Evolutionary conservation across 2,888 invertebrate species (phyloP).

Genomic region (Keiferia lycopersicella): DNA sequence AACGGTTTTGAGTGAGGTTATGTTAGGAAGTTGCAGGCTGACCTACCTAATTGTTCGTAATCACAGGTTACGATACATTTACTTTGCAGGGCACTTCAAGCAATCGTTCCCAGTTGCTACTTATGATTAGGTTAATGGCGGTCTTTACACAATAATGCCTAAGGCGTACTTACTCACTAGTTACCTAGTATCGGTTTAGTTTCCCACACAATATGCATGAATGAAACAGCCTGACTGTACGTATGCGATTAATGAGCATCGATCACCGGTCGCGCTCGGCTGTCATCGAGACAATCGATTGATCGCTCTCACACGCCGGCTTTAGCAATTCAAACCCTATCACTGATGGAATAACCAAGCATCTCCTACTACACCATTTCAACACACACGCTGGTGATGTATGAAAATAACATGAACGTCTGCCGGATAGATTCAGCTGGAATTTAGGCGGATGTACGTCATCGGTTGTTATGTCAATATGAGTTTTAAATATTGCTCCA

Average conservation of each 20-base stretch:
- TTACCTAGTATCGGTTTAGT: too few species aligned
- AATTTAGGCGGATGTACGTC: conserved; percentile 63
- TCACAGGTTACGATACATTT: too few species aligned
- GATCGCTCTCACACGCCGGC: conserved; percentile 13
- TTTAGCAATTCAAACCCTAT: conserved; percentile 20
- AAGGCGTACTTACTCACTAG: too few species aligned
- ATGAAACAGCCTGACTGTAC: neutral
- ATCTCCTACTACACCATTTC: conserved; percentile 31
- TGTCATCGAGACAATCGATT: conserved; percentile 30
- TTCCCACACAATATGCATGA: neutral
- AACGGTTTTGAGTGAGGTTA: too few species aligned
- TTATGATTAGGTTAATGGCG: too few species aligned
- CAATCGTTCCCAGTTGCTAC: too few species aligned
- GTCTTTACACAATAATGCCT: too few species aligned
- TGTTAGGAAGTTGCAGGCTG: too few species aligned
- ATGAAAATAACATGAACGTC: conserved; percentile 50
- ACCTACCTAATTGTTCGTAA: too few species aligned
- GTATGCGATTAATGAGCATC: conserved; percentile 27
- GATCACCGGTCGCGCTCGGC: conserved; percentile 25
- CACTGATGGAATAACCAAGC: conserved; percentile 34
- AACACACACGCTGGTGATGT: conserved; percentile 35
- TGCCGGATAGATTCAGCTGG: conserved; percentile 68
- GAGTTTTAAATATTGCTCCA: conserved; percentile 18
- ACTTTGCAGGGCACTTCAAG: too few species aligned
- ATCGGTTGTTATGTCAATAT: conserved; percentile 51